A percentile compares a stretch with the other conserved stretches of the same genome.
Conservation (phyloP, 2,113 vertebrate species). For the Actenoides lindsayi region DNA sequence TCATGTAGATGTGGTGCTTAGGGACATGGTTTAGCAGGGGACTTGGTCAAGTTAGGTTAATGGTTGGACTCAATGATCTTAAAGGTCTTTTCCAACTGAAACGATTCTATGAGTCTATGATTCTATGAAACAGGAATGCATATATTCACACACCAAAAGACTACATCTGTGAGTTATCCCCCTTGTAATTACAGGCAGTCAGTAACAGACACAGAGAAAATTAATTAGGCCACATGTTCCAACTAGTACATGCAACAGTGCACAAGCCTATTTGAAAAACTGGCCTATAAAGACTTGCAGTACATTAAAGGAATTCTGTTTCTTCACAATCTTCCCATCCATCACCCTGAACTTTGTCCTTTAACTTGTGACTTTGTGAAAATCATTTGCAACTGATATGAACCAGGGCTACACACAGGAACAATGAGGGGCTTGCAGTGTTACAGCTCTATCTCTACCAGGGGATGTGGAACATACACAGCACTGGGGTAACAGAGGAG, state of each 20-base stretch:
- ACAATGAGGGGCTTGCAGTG: neutral
- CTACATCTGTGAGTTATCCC: neutral
- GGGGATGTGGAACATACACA: neutral
- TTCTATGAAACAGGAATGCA: neutral
- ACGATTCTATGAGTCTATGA: too few species aligned
- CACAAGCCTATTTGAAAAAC: slow-evolving; percentile 1
- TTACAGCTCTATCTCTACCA: neutral
- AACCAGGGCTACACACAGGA: neutral
- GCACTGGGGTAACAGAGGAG: neutral
- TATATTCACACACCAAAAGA: neutral
- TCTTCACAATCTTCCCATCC: neutral
- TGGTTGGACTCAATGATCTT: too few species aligned
- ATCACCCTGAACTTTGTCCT: neutral
- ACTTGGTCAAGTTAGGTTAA: too few species aligned
- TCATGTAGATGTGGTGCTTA: too few species aligned
- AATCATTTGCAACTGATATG: neutral
- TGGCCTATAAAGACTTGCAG: neutral
- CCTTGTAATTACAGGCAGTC: neutral
- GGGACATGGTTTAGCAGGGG: too few species aligned
- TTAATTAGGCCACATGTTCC: neutral
- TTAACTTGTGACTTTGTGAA: neutral
- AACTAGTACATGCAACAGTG: neutral
- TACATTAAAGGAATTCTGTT: slow-evolving; percentile 8
- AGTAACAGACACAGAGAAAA: neutral
- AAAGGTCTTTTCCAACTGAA: too few species aligned